Percentiles rank a stretch among this genome's conserved stretches.
phyloP scores from a whole-genome alignment of 35 echinoderm and acorn worm species.

The Eucidaris tribuloides region DNA sequence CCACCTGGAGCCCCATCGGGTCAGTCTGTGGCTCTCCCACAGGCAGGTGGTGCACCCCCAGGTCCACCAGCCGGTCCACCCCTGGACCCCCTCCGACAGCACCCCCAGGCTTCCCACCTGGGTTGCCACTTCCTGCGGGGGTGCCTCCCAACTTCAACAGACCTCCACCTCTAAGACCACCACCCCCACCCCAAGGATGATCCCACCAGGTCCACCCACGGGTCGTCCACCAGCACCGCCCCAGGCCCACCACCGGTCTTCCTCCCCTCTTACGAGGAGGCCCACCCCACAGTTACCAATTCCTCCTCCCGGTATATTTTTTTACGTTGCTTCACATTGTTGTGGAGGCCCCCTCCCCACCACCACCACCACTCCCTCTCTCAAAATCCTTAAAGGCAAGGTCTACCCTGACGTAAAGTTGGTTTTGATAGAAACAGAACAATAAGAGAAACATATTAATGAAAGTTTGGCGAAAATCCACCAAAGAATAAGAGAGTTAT shows the following conservation, averaged over 20 bases:
- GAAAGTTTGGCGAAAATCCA: too few relatives aligned
- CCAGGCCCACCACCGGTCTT: constrained; percentile 84
- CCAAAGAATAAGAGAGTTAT: too few relatives aligned
- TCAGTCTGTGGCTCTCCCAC: neutral
- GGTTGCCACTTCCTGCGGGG: constrained; percentile 40
- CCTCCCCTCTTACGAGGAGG: constrained; percentile 60
- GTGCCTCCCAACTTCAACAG: constrained; percentile 63
- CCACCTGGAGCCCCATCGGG: too few relatives aligned
- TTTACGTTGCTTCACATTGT: too few relatives aligned
- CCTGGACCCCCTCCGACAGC: constrained; percentile 64
- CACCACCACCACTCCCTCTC: too few relatives aligned
- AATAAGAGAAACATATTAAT: too few relatives aligned
- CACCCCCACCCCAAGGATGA: constrained; percentile 76
- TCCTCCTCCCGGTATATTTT: constrained; percentile 58
- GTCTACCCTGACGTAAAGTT: too few relatives aligned
- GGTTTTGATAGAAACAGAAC: too few relatives aligned
- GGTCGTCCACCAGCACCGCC: constrained; percentile 82
- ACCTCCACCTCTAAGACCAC: constrained; percentile 66
- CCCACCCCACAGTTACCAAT: constrained; percentile 57
- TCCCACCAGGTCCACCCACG: constrained; percentile 70
- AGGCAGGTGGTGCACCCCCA: neutral
- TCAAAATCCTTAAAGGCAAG: too few relatives aligned
- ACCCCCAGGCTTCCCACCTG: constrained; percentile 75
- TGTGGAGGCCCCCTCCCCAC: constrained; percentile 54
- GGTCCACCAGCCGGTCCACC: constrained; percentile 33